Evolutionary conservation across 2,113 vertebrate species (phyloP).

Genomic region (Cyprinus carpio): DNA sequence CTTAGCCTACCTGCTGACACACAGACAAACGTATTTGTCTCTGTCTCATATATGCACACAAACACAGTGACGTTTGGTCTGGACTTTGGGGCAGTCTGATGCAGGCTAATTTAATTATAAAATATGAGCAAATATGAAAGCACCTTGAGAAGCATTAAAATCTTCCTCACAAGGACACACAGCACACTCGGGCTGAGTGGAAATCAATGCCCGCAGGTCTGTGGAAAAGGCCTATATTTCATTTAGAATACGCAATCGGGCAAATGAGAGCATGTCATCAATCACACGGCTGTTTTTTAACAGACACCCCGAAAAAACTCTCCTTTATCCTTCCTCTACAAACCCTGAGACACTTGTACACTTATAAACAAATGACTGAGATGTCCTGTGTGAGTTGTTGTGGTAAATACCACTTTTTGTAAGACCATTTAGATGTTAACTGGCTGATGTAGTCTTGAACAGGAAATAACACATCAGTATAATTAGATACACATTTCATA

Average conservation of each 20-base stretch:
- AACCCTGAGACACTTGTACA: neutral
- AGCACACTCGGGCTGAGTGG: conserved; percentile 61
- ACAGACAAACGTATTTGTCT: neutral
- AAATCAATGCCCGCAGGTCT: conserved; percentile 71
- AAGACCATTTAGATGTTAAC: neutral
- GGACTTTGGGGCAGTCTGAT: conserved; percentile 52
- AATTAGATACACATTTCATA: neutral
- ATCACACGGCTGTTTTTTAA: conserved; percentile 60
- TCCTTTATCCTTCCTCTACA: conserved; percentile 23
- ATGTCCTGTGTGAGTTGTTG: neutral
- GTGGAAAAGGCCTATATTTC: conserved; percentile 67
- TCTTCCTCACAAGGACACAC: conserved; percentile 65
- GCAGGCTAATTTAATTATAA: conserved; percentile 55
- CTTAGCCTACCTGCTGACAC: conserved; percentile 1
- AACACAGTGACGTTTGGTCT: conserved; percentile 45
- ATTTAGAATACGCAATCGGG: conserved; percentile 73
- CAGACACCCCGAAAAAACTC: conserved; percentile 9
- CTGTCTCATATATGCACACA: conserved; percentile 48
- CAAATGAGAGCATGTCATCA: conserved; percentile 68
- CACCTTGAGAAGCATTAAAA: conserved; percentile 47
- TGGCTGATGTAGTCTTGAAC: neutral
- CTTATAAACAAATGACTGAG: neutral
- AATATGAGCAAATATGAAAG: conserved; percentile 50
- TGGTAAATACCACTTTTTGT: neutral
- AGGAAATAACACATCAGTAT: neutral